Base-by-base conservation (phyloP, 2,888 invertebrate genomes). In the Drosophila niveifrons region DNA sequence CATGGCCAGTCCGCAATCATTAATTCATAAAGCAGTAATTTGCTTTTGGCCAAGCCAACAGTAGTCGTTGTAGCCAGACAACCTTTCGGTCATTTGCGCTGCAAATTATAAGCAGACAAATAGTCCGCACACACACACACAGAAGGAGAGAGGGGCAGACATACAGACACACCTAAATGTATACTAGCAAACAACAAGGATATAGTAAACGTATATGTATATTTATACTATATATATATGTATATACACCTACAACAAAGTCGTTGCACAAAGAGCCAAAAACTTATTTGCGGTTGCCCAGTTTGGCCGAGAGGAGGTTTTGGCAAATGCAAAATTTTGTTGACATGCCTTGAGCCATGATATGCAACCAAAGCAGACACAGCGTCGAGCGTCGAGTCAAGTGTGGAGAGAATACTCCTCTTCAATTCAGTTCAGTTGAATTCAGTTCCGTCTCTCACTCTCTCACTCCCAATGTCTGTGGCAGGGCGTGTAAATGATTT, bases 11-110 rank as follows among this genome's bases (percentile, higher is more conserved):
- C 36, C 51, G 55, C 46, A 70, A 73, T 88, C 76, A 83, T 83
- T 86, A 83, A 86, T 88, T 88, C 75, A 86, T 74, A 75, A 83
- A 66, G 75, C 67, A 66, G 63, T 85, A 75, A 84, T 86, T 88
- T 86, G 72, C 66, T 73, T 78, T 82, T 67, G 68, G 51, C 64
- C 59, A 66, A 56, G 66, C 59, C 41, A 59, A 66, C 67, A 67
- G 59, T 50, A 62, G 57, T 23, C 66, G 59, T 50, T 58, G 59
- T 23, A 39, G 53, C 39, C 72, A 72, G 64, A 81, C 66, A 70
- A 68, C 53, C 78, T 75, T 70, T 73, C 67, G 88, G 71, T 82
- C 82, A 87, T 88, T 84, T 85, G 62, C 63, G 52, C 69, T 68
- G 57, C 65, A 75, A 75, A 70, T 75, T 70, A 78, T 70, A 72